Base-by-base conservation (phyloP, 2,113 vertebrate species). In the Psittacara wagleri region DNA sequence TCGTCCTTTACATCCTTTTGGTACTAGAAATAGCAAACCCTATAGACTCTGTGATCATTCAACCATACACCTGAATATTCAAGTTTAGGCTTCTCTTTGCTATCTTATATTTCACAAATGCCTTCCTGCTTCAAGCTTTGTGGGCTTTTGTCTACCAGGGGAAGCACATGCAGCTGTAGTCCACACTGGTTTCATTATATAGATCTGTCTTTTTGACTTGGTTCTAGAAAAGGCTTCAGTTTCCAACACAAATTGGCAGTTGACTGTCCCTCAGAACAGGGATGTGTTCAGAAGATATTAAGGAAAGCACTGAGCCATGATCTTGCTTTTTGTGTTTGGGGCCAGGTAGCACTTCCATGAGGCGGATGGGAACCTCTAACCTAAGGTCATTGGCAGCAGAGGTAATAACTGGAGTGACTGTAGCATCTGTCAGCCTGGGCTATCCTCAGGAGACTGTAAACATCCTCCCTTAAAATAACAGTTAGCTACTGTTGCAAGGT, bases 241-340 rank as follows among this genome's bases (percentile, higher is more conserved):
- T 75, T 74, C 69, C 48, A 82, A 14, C 28, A 68, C 18, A 80
- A 7, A 18, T 37, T 84, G 29, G 6, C 31, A 67, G 43, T n/a
- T 82, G 64, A 46, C 51, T 67, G 3, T 66, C 29, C n/a, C 54
- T 70, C 23, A 70, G 39, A 79, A 61, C 6, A 16, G 14, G 48
- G 6, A 11, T 7, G 1, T 2, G 10, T 82, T 82, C 63, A 78
- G 61, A 41, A 92, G 43, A 37, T 46, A 12, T 19, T 25, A 24
- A 72, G 39, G 20, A 29, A 28, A 62, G 12, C 72, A 61, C 1
- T 25, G 10, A 94, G 39, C 16, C 46, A 51, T 0, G 0, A 2
- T 83, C n/a, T 62, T 66, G 43, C 24, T 73, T n/a, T 89, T 59
- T 61, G 11, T 63, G 22, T 48, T 3, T 72, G 16, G 25, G 31